Conservation (phyloP, 1,140 invertebrate species). For the Drosophila albomicans region DNA sequence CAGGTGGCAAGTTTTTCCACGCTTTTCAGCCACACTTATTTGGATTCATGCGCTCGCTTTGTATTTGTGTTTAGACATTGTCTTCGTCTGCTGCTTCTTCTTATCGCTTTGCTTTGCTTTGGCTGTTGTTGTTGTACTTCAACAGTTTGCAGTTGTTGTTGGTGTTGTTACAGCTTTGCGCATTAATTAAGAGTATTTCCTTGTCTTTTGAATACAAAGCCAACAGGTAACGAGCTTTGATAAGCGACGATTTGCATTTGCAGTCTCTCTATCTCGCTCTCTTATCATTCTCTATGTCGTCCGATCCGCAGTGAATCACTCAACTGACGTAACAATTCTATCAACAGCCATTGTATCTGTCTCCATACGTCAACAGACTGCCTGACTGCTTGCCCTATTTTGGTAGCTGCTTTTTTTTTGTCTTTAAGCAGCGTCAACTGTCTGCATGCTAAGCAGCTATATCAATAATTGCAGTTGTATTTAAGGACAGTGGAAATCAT, state of each 20-base stretch:
- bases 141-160: slow-evolving; percentile 8
- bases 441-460: slow-evolving; percentile 25
- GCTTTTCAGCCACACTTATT: slow-evolving; percentile 50
- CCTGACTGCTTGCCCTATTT: neutral
- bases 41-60: slow-evolving; percentile 61
- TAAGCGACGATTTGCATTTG: slow-evolving; percentile 25
- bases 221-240: slow-evolving; percentile 17
- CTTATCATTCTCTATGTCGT: neutral
- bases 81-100: slow-evolving; percentile 16
- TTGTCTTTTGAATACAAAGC: slow-evolving; percentile 17
- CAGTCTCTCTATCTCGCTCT: neutral
- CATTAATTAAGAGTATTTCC: slow-evolving; percentile 75
- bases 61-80: slow-evolving; percentile 71
- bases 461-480: neutral
- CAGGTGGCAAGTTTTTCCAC: slow-evolving; percentile 24
- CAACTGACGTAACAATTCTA: slow-evolving; percentile 10
- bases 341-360: neutral
- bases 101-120: slow-evolving; percentile 5
- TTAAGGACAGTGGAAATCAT: neutral
- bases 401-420: neutral
- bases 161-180: slow-evolving; percentile 50
- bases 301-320: slow-evolving; percentile 6
- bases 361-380: slow-evolving; percentile 10
- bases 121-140: slow-evolving; percentile 23
- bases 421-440: slow-evolving; percentile 3